Evolutionary conservation across 2,113 vertebrate genomes (phyloP).

Genomic region (Myrmecobius fasciatus): DNA sequence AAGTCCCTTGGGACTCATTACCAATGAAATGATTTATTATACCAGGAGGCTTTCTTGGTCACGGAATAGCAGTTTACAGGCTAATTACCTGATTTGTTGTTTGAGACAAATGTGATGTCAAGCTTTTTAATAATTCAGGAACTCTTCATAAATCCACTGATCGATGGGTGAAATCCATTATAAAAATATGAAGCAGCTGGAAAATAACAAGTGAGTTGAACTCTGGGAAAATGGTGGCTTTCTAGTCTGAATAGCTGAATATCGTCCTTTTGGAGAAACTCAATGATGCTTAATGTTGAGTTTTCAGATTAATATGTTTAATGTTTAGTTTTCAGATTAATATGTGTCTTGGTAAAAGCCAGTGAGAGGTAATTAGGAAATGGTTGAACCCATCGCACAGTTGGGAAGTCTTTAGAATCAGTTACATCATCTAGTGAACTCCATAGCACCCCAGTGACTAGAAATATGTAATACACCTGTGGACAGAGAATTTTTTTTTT

Average conservation of each 20-base stretch:
- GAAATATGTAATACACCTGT: background rate
- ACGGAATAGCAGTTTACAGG: slow-evolving; percentile 2
- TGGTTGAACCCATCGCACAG: background rate
- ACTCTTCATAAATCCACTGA: background rate
- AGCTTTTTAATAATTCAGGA: slow-evolving; percentile 34
- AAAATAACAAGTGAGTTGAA: slow-evolving; percentile 22
- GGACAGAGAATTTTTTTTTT: background rate
- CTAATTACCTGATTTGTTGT: slow-evolving; percentile 34
- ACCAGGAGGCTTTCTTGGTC: background rate
- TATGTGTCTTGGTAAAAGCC: slow-evolving; percentile 14
- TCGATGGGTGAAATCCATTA: slow-evolving; percentile 10
- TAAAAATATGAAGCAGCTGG: slow-evolving; percentile 41
- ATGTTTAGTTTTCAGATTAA: background rate
- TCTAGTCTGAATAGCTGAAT: background rate
- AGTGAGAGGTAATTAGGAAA: slow-evolving; percentile 15
- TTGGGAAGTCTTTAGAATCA: background rate
- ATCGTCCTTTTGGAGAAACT: slow-evolving; percentile 1
- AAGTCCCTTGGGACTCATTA: background rate
- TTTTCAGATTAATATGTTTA: background rate
- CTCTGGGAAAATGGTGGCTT: background rate
- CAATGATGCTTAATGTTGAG: background rate
- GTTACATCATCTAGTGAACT: background rate
- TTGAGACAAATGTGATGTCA: slow-evolving; percentile 16
- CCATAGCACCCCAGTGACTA: background rate
- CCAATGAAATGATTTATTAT: slow-evolving; percentile 9